Conservation (phyloP, 1,140 invertebrate species). For the Trichonephila inaurata region DNA sequence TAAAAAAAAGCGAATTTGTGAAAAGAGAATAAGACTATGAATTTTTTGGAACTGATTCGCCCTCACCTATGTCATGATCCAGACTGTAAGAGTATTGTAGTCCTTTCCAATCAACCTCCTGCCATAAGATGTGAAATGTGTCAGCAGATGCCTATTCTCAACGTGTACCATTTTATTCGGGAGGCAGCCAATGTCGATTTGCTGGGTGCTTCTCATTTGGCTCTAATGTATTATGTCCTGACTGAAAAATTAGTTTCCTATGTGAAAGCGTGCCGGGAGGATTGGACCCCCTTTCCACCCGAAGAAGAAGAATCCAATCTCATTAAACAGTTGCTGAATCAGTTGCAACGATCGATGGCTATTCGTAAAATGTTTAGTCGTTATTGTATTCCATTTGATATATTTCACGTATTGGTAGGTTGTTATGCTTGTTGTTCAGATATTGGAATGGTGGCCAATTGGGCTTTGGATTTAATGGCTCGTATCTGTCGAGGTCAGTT, state of each 20-base stretch:
- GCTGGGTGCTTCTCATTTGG: neutral
- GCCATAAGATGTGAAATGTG: neutral
- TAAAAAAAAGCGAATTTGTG: too few species aligned
- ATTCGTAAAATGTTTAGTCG: too few species aligned
- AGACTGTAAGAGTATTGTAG: neutral
- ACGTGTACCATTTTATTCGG: neutral
- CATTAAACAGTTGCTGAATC: neutral
- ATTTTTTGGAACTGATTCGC: neutral
- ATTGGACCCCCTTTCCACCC: neutral
- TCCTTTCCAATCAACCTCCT: neutral
- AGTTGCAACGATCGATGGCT: neutral
- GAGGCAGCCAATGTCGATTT: neutral
- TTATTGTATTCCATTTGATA: too few species aligned
- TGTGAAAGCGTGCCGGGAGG: neutral
- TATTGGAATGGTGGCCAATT: constrained; percentile 17
- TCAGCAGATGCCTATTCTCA: neutral
- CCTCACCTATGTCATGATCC: neutral
- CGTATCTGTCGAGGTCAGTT: neutral
- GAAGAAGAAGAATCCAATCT: neutral
- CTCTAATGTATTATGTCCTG: neutral
- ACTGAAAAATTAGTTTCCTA: too few species aligned
- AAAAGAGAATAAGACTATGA: too few species aligned
- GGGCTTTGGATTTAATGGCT: neutral
- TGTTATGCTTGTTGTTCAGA: too few species aligned
- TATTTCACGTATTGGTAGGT: too few species aligned